A percentile compares a stretch with the other conserved stretches of the same genome.
phyloP scores from a whole-genome alignment of 2,888 invertebrate genomes.

The Kryphioiulus occultus region DNA sequence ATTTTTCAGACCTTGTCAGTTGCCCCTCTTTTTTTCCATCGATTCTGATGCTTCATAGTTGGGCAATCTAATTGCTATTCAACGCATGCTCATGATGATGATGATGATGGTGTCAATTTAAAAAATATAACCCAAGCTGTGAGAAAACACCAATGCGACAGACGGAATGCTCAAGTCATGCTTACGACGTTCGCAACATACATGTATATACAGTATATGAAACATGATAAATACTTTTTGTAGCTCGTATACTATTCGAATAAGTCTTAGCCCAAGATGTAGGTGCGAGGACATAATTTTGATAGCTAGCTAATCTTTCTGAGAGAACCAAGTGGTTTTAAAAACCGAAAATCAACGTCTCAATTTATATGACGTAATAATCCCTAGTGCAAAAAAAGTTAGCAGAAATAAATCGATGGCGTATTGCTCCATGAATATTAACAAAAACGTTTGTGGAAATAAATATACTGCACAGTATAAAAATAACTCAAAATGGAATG shows the following conservation, averaged over 20 bases:
- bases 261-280: neutral
- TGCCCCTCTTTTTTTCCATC: neutral
- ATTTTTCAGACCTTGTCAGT: neutral
- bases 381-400: too few species aligned
- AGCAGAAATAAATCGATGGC: too few species aligned
- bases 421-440: too few species aligned
- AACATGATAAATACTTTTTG: neutral
- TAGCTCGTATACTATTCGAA: neutral
- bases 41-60: neutral
- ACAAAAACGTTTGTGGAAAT: neutral
- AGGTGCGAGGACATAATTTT: too few species aligned
- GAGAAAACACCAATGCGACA: neutral
- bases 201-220: neutral
- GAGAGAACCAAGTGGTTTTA: too few species aligned
- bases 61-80: neutral
- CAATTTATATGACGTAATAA: too few species aligned
- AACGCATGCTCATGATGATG: neutral
- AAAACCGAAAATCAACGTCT: too few species aligned
- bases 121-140: neutral
- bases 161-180: neutral
- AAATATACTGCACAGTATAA: neutral
- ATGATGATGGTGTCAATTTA: neutral
- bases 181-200: neutral
- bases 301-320: too few species aligned
- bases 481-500: neutral